A percentile compares a stretch with the other conserved stretches of the same genome.
Conservation (phyloP, 2,888 invertebrate species). For the Acronicta alni region DNA sequence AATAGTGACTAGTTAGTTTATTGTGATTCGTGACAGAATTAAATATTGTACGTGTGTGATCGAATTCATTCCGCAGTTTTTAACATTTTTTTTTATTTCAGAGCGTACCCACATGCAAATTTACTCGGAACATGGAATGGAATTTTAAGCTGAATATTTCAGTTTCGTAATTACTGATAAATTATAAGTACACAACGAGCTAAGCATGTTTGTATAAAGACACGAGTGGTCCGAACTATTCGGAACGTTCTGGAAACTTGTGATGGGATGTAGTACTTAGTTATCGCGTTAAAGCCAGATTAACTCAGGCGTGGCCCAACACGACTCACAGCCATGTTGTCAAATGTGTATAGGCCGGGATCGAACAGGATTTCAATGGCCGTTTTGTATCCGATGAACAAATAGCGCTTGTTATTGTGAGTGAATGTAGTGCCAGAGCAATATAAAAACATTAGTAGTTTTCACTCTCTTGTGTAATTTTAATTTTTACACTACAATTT, state of each 20-base stretch:
- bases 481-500: too few relatives aligned
- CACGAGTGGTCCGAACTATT: slow-evolving; percentile 3
- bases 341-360: slow-evolving; percentile 63
- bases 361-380: slow-evolving; percentile 61
- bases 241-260: slow-evolving; percentile 51
- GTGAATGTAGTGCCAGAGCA: slow-evolving; percentile 25
- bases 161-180: slow-evolving; percentile 25
- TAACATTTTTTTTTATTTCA: slow-evolving; percentile 19
- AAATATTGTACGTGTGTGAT: slow-evolving; percentile 46
- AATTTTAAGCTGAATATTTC: slow-evolving; percentile 23
- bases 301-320: slow-evolving; percentile 65
- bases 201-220: slow-evolving; percentile 8
- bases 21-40: slow-evolving; percentile 56
- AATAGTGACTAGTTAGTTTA: slow-evolving; percentile 58
- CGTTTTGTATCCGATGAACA: slow-evolving; percentile 49
- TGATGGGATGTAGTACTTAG: slow-evolving; percentile 67
- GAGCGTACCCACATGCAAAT: slow-evolving; percentile 19
- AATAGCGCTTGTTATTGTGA: slow-evolving; percentile 38
- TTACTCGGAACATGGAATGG: background rate
- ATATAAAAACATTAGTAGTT: slow-evolving; percentile 7
- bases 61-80: slow-evolving; percentile 37
- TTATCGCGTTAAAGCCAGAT: slow-evolving; percentile 66
- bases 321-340: slow-evolving; percentile 64
- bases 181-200: slow-evolving; percentile 10
- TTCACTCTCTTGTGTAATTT: slow-evolving; percentile 7